A percentile compares a stretch with the other conserved stretches of the same genome.
Evolutionary conservation across 2,797 vertebrate genomes (phyloP).

Genomic region (Diglossa cyanea): DNA sequence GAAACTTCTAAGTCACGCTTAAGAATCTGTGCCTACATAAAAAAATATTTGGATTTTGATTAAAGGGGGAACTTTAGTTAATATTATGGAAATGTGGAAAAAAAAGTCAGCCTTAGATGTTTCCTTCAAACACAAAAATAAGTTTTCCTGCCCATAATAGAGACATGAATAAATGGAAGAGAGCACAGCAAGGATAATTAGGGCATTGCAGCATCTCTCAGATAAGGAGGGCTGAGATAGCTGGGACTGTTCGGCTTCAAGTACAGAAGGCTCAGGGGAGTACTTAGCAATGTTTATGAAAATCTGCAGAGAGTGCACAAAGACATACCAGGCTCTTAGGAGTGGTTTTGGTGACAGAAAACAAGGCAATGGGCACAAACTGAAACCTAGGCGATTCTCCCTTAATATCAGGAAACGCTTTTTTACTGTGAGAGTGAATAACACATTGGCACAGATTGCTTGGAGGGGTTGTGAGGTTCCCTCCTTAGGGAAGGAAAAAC

Average conservation of each 20-base stretch:
- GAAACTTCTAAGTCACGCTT: neutral
- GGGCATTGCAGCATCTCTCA: neutral
- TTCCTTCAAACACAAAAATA: neutral
- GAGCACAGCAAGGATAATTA: neutral
- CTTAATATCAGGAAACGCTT: neutral
- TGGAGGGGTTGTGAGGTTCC: neutral
- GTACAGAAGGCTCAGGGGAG: neutral
- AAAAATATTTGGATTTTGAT: neutral
- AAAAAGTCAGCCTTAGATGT: neutral
- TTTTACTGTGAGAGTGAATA: neutral
- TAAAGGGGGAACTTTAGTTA: neutral
- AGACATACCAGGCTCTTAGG: neutral
- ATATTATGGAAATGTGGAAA: neutral
- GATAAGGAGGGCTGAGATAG: neutral
- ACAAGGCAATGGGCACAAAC: neutral
- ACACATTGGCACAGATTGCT: neutral
- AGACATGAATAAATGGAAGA: neutral
- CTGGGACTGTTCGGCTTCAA: neutral
- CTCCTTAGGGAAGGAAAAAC: neutral
- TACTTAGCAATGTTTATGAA: neutral
- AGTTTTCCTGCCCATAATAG: neutral
- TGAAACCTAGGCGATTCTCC: neutral
- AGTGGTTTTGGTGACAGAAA: neutral
- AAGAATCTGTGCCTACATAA: neutral
- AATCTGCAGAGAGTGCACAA: neutral